A percentile compares a stretch with the other conserved stretches of the same genome.
phyloP scores from a whole-genome alignment of 2,113 vertebrate genomes.

The Nyctibius bracteatus region DNA sequence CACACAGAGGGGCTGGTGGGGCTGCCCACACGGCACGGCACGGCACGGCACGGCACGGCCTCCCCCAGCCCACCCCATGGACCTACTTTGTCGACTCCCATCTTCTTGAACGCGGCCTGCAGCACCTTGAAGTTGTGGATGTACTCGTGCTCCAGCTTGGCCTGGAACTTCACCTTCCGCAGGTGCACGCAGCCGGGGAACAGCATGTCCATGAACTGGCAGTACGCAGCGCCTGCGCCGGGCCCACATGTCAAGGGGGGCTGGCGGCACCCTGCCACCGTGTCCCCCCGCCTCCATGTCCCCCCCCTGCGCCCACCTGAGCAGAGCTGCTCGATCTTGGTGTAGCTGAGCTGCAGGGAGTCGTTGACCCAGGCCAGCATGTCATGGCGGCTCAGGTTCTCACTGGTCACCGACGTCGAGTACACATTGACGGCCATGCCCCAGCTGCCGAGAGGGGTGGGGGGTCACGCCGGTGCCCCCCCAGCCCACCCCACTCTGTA shows the following conservation, averaged over 20 bases:
- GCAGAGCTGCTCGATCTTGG: constrained; percentile 94
- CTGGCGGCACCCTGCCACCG: rapidly evolving
- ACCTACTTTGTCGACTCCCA: constrained; percentile 95
- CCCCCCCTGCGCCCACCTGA: constrained; percentile 75
- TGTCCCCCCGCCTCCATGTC: too few species aligned
- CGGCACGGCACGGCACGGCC: too few species aligned
- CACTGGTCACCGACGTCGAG: constrained; percentile 93
- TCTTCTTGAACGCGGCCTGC: constrained; percentile 96
- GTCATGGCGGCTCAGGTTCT: constrained; percentile 97
- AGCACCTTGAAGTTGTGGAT: constrained; percentile 99
- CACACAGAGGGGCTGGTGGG: background rate
- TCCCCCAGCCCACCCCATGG: background rate
- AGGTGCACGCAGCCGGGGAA: constrained; percentile 94
- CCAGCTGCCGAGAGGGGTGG: constrained; percentile 68
- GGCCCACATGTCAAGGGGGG: background rate
- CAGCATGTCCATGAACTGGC: constrained; percentile 99
- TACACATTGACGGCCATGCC: constrained; percentile 98
- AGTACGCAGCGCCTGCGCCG: constrained; percentile 88
- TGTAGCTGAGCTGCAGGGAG: constrained; percentile 91
- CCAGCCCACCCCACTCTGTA: rapidly evolving
- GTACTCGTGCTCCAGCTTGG: constrained; percentile 94
- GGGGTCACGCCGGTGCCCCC: background rate
- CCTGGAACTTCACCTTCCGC: constrained; percentile 98
- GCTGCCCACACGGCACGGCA: rapidly evolving
- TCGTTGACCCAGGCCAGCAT: constrained; percentile 98